Evolutionary conservation across 1,140 invertebrate genomes (phyloP).

Genomic region (Physella acuta): DNA sequence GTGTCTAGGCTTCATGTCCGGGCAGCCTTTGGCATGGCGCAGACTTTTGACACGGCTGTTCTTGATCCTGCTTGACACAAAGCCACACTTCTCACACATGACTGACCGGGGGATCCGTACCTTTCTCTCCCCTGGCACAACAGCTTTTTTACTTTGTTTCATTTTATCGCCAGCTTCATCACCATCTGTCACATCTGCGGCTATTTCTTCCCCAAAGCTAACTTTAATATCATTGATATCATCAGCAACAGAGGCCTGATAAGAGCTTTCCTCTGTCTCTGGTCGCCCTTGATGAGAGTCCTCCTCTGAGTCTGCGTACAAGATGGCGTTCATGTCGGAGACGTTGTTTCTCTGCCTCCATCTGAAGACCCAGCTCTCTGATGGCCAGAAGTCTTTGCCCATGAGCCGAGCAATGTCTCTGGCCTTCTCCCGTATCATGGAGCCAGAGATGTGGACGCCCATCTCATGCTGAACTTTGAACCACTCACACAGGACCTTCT

Average conservation of each 20-base stretch:
- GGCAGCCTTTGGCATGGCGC: slow-evolving; percentile 23
- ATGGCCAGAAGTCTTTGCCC: slow-evolving; percentile 25
- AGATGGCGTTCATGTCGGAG: not conserved
- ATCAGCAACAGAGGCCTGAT: not conserved
- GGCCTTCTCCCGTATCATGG: slow-evolving; percentile 21
- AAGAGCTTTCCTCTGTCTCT: not conserved
- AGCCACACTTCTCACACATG: slow-evolving; percentile 26
- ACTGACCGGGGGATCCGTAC: slow-evolving; percentile 10
- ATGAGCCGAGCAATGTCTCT: slow-evolving; percentile 18
- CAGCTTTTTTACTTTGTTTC: not conserved
- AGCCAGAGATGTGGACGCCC: slow-evolving; percentile 19
- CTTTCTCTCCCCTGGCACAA: not conserved
- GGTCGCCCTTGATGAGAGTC: too few species aligned
- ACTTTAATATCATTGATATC: not conserved
- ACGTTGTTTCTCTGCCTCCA: slow-evolving; percentile 24
- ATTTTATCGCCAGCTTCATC: not conserved
- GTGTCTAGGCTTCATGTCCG: slow-evolving; percentile 19
- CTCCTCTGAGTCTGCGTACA: slow-evolving; percentile 7
- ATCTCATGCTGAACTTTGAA: slow-evolving; percentile 19
- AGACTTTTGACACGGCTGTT: slow-evolving; percentile 14
- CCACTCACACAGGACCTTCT: slow-evolving; percentile 24
- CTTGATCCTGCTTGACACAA: slow-evolving; percentile 12
- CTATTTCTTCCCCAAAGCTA: not conserved
- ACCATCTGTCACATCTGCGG: not conserved
- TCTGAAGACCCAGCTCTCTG: slow-evolving; percentile 25